Evolutionary conservation across 2,888 invertebrate genomes (phyloP).

Genomic region (Hirtodrosophila confusa): DNA sequence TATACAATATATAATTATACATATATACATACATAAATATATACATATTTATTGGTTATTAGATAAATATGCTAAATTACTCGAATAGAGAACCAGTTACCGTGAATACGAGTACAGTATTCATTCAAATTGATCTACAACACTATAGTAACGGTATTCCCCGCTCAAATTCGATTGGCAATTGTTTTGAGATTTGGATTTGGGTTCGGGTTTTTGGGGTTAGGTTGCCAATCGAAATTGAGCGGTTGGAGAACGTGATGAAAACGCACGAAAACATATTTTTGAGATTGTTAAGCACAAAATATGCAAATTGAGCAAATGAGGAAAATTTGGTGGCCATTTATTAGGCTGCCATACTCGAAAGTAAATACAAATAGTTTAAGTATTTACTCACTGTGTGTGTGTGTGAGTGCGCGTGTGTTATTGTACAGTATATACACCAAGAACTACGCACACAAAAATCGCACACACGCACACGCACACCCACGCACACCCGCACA

Average conservation of each 20-base stretch:
- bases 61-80: constrained; percentile 10
- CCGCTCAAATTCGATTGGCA: constrained; percentile 54
- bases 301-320: constrained; percentile 6
- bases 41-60: constrained; percentile 28
- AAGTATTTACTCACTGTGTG: constrained; percentile 25
- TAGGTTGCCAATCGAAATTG: constrained; percentile 61
- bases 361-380: constrained; percentile 5
- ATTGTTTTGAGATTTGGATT: constrained; percentile 29
- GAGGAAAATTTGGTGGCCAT: constrained; percentile 9
- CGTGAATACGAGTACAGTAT: constrained; percentile 1
- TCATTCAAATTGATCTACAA: constrained; percentile 18
- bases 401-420: constrained; percentile 18
- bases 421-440: constrained; percentile 63
- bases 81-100: constrained; percentile 1
- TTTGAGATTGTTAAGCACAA: constrained; percentile 58
- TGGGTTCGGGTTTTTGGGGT: constrained; percentile 44
- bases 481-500: neutral
- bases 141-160: constrained; percentile 14
- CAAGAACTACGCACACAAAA: constrained; percentile 23
- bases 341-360: constrained; percentile 20
- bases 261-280: constrained; percentile 33
- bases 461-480: constrained; percentile 15
- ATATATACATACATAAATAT: constrained; percentile 8
- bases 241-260: constrained; percentile 4
- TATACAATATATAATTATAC: constrained; percentile 36